A percentile compares a stretch with the other conserved stretches of the same genome.
phyloP scores from a whole-genome alignment of 2,888 invertebrate genomes.

The Ormyrus pomaceus region DNA sequence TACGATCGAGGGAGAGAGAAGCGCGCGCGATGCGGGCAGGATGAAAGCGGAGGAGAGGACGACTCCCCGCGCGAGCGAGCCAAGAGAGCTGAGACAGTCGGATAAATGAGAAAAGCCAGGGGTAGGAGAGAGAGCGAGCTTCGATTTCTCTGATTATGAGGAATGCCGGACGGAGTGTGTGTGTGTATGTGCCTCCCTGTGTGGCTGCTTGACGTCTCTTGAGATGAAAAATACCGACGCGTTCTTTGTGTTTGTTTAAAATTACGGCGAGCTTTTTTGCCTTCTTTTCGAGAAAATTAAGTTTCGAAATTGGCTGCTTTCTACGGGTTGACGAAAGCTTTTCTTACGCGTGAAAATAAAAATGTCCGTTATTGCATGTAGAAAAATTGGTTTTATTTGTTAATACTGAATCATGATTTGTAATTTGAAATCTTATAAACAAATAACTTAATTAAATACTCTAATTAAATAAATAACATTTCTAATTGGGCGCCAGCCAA shows the following conservation, averaged over 20 bases:
- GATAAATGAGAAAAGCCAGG: slow-evolving; percentile 49
- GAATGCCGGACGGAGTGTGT: neutral
- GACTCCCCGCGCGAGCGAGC: neutral
- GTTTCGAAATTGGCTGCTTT: too few relatives aligned
- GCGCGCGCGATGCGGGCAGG: slow-evolving; percentile 15
- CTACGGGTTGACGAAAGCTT: too few relatives aligned
- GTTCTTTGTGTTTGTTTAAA: too few relatives aligned
- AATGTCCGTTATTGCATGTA: neutral
- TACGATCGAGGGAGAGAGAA: slow-evolving; percentile 34
- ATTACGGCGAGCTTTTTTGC: neutral
- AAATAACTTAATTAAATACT: too few relatives aligned
- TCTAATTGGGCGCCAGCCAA: too few relatives aligned
- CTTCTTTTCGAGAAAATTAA: too few relatives aligned
- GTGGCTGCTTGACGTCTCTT: neutral
- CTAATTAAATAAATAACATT: too few relatives aligned
- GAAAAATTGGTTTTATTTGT: too few relatives aligned
- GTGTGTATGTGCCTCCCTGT: neutral
- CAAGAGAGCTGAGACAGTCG: slow-evolving; percentile 38
- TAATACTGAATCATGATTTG: too few relatives aligned
- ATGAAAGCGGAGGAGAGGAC: slow-evolving; percentile 20
- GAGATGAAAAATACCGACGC: too few relatives aligned
- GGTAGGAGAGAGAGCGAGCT: slow-evolving; percentile 21
- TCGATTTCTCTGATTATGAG: slow-evolving; percentile 44
- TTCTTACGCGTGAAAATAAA: neutral
- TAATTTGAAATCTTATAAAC: too few relatives aligned